Conservation (phyloP, 2,113 vertebrate genomes). For the Myrmecobius fasciatus region DNA sequence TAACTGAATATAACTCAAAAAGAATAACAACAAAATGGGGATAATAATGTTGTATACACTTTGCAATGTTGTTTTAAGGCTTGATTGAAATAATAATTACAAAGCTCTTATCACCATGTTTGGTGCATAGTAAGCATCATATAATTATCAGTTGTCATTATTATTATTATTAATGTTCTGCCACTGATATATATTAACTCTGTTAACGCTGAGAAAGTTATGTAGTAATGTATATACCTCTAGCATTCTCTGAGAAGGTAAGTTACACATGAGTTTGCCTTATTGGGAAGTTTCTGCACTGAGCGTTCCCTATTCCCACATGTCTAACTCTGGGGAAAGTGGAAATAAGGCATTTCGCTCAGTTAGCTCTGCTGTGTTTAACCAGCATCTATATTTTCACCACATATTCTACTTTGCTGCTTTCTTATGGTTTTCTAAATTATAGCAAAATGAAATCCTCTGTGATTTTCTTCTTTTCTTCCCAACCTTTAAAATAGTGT, state of each 20-base stretch:
- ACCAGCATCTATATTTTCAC: not conserved
- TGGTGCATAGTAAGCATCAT: not conserved
- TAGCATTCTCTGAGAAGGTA: not conserved
- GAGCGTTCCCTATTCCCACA: not conserved
- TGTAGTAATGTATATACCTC: not conserved
- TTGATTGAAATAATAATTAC: not conserved
- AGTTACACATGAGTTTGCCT: not conserved
- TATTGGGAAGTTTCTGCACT: not conserved
- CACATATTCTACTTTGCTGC: not conserved
- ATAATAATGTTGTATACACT: not conserved
- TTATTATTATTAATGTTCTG: not conserved
- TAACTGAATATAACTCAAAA: not conserved
- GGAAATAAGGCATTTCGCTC: not conserved
- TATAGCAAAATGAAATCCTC: not conserved
- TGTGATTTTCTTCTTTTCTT: not conserved
- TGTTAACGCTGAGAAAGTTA: not conserved
- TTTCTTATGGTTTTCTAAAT: not conserved
- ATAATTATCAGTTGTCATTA: not conserved
- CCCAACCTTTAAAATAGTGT: not conserved
- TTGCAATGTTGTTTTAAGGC: not conserved
- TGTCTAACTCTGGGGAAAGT: not conserved
- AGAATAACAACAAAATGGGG: not conserved
- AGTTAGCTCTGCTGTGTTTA: not conserved
- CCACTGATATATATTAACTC: not conserved
- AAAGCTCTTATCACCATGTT: not conserved